Conservation (phyloP, 2,888 invertebrate genomes). For the Pharmacophagus antenor region DNA sequence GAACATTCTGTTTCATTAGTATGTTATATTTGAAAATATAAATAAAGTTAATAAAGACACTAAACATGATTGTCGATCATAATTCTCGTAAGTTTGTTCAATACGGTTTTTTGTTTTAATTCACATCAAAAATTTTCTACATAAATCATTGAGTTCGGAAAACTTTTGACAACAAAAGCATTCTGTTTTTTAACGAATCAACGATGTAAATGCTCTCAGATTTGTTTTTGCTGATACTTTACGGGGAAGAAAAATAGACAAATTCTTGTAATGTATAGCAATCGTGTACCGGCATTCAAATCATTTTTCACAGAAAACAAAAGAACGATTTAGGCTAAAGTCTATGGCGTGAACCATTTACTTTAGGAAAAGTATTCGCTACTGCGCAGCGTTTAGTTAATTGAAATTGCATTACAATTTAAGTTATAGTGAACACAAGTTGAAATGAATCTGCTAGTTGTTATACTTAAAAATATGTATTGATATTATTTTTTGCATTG, state of each 20-base stretch:
- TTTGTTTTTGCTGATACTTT: constrained; percentile 10
- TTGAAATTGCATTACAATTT: neutral
- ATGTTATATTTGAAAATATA: neutral
- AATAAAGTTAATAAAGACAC: neutral
- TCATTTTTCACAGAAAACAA: constrained; percentile 20
- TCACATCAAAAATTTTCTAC: neutral
- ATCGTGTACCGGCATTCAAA: constrained; percentile 4
- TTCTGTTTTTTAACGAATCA: neutral
- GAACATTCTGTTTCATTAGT: neutral
- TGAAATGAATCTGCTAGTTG: too few relatives aligned
- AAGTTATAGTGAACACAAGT: too few relatives aligned
- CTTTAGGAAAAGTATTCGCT: neutral
- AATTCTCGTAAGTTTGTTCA: neutral
- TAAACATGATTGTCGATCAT: neutral
- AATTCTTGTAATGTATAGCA: constrained; percentile 9
- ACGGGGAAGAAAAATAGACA: constrained; percentile 16
- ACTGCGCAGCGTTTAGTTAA: neutral
- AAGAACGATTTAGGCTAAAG: constrained; percentile 17
- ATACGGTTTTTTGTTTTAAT: neutral
- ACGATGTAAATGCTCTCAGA: constrained; percentile 8
- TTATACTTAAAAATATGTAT: too few relatives aligned
- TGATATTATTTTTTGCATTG: too few relatives aligned
- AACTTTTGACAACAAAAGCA: neutral
- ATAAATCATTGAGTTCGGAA: neutral
- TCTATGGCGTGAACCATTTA: neutral